Base-by-base conservation (phyloP, 2,113 vertebrate species). In the Euleptes europaea region DNA sequence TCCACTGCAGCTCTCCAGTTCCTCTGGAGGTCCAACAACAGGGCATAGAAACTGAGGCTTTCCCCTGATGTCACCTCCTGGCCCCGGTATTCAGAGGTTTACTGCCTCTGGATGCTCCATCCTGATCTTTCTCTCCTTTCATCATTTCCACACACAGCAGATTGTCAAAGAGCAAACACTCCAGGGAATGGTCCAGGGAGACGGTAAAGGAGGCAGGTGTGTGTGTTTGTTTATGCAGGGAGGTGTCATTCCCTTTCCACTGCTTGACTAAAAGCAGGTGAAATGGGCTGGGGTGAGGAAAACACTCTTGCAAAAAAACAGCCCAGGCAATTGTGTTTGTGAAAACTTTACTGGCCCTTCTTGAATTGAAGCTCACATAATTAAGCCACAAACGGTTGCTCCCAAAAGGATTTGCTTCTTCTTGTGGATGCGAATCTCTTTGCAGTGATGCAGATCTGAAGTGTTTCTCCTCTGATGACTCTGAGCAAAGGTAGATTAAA, bases 81-180 rank as follows among this genome's bases (percentile, higher is more conserved):
- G 54, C 54, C 6, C 54, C 6, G 19, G 54, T 17, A 57, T 57
- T 57, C 54, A 57, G 54, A 57, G 21, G 54, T 4, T 19, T 1
- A 54, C 14, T 5, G 51, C 54, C 54, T 23, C 21, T 57, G 54
- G 54, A 3, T 23, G 60, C 60, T 60, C 9, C 57, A 23, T 23
- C 57, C 57, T 28, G n/a, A 2, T 31, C 15, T 33, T 44, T 75
- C 44, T 84, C 3, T 85, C 7, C 60, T 88, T 85, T 60, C 86
- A 83, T 63, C 80, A 72, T 91, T 90, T 87, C 70, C 88, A 87
- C 88, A 84, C 71, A 2, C 0, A 13, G 82, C 38, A 88, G 66
- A 35, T 38, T 0, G 60, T 67, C 57, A 40, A 76, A 14, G 80
- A 76, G 75, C 26, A 70, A 78, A 28, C 12, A 33, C 28, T 33